phyloP scores from a whole-genome alignment of 2,888 invertebrate genomes.

The Hetaerina titia region DNA sequence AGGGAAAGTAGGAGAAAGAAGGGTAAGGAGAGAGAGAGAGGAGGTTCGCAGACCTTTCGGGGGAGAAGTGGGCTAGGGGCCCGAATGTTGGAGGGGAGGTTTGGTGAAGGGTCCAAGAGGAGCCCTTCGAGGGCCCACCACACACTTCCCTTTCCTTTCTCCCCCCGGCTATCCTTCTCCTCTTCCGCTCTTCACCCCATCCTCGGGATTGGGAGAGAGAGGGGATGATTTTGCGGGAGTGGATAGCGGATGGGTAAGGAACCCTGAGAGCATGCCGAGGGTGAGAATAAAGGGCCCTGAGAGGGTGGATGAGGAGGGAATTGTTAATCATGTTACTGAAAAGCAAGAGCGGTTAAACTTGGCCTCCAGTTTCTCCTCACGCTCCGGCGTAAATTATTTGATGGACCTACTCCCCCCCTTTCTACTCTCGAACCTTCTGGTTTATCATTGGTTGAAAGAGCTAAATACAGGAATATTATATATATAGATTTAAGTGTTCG shows the following conservation, averaged over 20 bases:
- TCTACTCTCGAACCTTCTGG: too few species aligned
- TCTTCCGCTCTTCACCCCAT: neutral
- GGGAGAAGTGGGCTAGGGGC: too few species aligned
- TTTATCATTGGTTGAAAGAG: too few species aligned
- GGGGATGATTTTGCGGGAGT: constrained; percentile 3
- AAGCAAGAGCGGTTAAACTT: neutral
- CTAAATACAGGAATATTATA: too few species aligned
- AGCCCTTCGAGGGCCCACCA: neutral
- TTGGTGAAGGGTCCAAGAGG: neutral
- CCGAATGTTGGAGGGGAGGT: neutral
- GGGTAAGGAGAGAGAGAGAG: neutral
- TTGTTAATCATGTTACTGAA: neutral
- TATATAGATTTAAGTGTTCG: too few species aligned
- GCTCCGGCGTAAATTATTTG: neutral
- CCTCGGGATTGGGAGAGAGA: neutral
- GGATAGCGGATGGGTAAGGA: neutral
- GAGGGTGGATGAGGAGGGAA: neutral
- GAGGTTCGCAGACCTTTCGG: neutral
- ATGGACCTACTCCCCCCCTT: neutral
- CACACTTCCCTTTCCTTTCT: too few species aligned
- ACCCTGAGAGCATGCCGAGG: neutral
- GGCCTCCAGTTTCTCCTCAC: neutral
- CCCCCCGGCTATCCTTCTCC: neutral
- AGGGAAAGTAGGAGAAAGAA: neutral
- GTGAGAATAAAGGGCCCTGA: neutral